These are phyloP conservation scores for Acleris literana DNA, from an alignment of 2,888 invertebrate species.

Conservation along the genomic window DNA sequence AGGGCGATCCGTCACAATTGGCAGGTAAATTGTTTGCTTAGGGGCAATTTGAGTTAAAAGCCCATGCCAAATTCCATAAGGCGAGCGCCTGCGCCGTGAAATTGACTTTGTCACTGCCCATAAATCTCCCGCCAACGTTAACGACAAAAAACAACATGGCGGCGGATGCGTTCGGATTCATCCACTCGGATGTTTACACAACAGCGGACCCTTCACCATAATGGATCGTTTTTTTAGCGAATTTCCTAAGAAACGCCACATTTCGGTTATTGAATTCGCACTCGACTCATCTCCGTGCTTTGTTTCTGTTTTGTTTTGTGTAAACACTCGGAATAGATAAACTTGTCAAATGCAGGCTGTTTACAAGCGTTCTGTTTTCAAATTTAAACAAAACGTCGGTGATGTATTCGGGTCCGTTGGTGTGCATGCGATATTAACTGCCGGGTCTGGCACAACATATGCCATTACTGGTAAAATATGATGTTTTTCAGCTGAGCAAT, in stretches of 20 bases:
- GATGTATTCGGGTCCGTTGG: conserved; percentile 30
- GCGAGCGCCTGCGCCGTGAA: conserved; percentile 69
- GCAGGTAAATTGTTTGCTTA: conserved; percentile 79
- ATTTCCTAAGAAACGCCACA: conserved; percentile 54
- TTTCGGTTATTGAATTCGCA: conserved; percentile 50
- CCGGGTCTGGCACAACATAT: conserved; percentile 55
- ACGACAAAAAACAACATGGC: conserved; percentile 63
- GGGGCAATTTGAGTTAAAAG: conserved; percentile 76
- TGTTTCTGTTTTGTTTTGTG: conserved; percentile 43
- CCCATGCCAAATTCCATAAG: conserved; percentile 70
- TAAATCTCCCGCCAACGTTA: conserved; percentile 71
- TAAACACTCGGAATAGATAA: conserved; percentile 44
- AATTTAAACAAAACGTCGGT: conserved; percentile 4
- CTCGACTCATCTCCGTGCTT: conserved; percentile 38
- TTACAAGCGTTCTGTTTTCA: conserved; percentile 26
- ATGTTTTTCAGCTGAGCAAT: conserved; percentile 74
- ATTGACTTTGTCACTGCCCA: conserved; percentile 80
- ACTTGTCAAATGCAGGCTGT: conserved; percentile 50
- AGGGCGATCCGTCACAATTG: conserved; percentile 73
- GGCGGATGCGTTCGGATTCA: conserved; percentile 61
- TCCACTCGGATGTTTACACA: conserved; percentile 75
- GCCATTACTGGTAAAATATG: conserved; percentile 70
- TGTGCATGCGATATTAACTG: conserved; percentile 53
- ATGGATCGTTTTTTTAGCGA: conserved; percentile 54
- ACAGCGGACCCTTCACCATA: conserved; percentile 61